These are phyloP conservation scores for Hirtodrosophila cameraria DNA, from an alignment of 2,888 invertebrate genomes.

Conservation along the genomic window DNA sequence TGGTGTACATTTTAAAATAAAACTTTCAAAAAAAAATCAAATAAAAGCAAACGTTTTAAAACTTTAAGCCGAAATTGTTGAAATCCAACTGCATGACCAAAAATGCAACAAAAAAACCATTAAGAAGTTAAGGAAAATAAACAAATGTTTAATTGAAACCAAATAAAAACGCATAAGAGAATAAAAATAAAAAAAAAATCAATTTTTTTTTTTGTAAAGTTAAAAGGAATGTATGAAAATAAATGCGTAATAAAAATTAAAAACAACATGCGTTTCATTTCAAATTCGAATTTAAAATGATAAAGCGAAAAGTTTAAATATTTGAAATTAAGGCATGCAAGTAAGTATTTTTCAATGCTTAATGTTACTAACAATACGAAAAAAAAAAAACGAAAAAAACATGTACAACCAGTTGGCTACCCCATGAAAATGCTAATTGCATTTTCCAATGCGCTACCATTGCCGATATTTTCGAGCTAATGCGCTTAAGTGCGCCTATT, in stretches of 20 bases:
- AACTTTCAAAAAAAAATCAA: constrained; percentile 43
- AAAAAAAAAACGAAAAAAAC: too few relatives aligned
- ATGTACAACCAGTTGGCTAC: background rate
- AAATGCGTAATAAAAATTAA: constrained; percentile 60
- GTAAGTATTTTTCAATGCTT: background rate
- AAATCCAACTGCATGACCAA: constrained; percentile 64
- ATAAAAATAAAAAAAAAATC: constrained; percentile 5
- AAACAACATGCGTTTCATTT: constrained; percentile 10
- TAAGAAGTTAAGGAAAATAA: constrained; percentile 24
- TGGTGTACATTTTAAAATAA: constrained; percentile 68
- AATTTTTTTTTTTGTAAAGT: constrained; percentile 71
- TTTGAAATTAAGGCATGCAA: background rate
- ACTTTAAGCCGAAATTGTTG: constrained; percentile 41
- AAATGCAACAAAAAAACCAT: constrained; percentile 33
- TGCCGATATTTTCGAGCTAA: constrained; percentile 40
- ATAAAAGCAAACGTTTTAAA: constrained; percentile 49
- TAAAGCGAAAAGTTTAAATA: too few relatives aligned
- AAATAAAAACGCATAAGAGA: constrained; percentile 30
- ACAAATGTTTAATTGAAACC: constrained; percentile 51
- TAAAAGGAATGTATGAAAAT: constrained; percentile 57
- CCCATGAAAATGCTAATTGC: constrained; percentile 21
- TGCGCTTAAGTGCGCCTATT: constrained; percentile 51
- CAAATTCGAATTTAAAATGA: background rate
- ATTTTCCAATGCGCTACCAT: constrained; percentile 16
- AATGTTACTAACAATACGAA: too few relatives aligned